phyloP scores from a whole-genome alignment of 2,797 vertebrate genomes.

The Halcyon badia region DNA sequence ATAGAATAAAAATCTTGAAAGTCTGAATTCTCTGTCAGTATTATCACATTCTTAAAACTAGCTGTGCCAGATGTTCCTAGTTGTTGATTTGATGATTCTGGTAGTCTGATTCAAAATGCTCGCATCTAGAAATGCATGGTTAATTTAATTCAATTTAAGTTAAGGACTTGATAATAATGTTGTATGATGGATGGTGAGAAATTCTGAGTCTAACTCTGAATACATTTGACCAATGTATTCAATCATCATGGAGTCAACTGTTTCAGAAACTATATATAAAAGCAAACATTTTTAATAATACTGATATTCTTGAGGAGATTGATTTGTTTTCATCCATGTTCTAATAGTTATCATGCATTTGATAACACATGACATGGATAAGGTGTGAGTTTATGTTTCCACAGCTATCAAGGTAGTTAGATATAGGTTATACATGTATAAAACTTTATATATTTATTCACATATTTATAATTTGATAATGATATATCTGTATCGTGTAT shows the following conservation, averaged over 20 bases:
- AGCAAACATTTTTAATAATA: conserved; percentile 3
- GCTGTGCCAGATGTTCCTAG: background rate
- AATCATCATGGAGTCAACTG: background rate
- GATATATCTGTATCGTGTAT: background rate
- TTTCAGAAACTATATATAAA: background rate
- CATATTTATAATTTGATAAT: background rate
- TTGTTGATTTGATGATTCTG: background rate
- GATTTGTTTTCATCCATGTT: background rate
- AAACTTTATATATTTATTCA: background rate
- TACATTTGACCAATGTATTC: background rate
- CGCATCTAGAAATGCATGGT: background rate
- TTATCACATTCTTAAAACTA: background rate
- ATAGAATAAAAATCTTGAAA: background rate
- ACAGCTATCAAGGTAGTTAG: background rate
- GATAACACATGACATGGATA: background rate
- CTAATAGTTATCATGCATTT: background rate
- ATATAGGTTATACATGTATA: background rate
- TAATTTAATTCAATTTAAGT: background rate
- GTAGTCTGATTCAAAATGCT: background rate
- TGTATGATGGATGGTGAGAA: background rate
- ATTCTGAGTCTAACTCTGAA: background rate
- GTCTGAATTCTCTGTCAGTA: background rate
- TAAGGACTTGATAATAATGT: background rate
- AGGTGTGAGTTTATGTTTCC: background rate
- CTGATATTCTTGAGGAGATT: background rate